Evolutionary conservation across 2,888 invertebrate genomes (phyloP).

Genomic region (Punctoribates punctum): DNA sequence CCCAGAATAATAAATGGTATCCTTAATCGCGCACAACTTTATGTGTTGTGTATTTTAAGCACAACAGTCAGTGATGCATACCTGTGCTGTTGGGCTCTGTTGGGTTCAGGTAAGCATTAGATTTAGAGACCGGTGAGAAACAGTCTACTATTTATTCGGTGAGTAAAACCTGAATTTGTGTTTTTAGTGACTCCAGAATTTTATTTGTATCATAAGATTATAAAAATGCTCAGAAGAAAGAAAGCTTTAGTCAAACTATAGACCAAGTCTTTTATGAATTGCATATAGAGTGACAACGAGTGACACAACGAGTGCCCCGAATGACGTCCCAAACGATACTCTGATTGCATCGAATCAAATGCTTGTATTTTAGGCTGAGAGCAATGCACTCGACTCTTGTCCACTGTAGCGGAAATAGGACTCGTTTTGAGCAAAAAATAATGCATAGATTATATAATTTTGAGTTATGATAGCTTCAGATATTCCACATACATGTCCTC

Average conservation of each 20-base stretch:
- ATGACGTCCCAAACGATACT: not conserved
- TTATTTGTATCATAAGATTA: slow-evolving; percentile 16
- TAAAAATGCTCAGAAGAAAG: not conserved
- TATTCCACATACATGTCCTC: not conserved
- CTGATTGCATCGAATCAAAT: not conserved
- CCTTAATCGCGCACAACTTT: not conserved
- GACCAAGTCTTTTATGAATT: not conserved
- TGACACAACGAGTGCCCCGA: slow-evolving; percentile 18
- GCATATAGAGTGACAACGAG: not conserved
- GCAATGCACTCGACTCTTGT: slow-evolving; percentile 17
- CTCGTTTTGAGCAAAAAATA: slow-evolving; percentile 28
- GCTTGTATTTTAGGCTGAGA: not conserved
- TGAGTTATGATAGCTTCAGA: not conserved
- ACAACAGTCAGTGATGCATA: slow-evolving; percentile 7
- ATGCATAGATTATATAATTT: slow-evolving; percentile 2
- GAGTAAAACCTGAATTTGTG: slow-evolving; percentile 15
- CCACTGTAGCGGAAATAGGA: slow-evolving; percentile 32
- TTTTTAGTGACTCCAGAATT: not conserved
- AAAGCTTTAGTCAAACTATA: not conserved
- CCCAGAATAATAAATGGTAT: not conserved
- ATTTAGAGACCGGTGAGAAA: slow-evolving; percentile 27
- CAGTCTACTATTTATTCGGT: slow-evolving; percentile 11
- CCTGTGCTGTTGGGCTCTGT: not conserved
- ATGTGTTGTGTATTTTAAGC: slow-evolving; percentile 19
- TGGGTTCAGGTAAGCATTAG: slow-evolving; percentile 15